Conservation (phyloP, 2,797 vertebrate species). For the Cephalopachus bancanus region DNA sequence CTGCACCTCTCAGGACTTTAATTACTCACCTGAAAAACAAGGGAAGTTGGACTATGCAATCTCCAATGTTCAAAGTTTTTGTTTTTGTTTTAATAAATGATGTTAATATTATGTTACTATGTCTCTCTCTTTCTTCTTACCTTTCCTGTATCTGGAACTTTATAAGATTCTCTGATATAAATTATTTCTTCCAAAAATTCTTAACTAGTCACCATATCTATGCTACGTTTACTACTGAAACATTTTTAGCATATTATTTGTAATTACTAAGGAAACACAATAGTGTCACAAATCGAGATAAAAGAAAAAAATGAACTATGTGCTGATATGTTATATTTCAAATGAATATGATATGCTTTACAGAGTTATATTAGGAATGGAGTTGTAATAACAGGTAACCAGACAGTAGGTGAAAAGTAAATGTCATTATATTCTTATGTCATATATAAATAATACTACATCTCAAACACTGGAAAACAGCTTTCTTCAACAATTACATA, state of each 20-base stretch:
- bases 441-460: background rate
- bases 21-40: background rate
- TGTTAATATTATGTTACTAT: background rate
- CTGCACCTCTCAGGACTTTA: background rate
- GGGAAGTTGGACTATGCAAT: background rate
- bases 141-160: conserved; percentile 7
- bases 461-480: background rate
- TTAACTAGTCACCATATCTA: background rate
- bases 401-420: background rate
- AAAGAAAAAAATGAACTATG: background rate
- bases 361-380: background rate
- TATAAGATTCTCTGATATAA: background rate
- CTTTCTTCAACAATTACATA: background rate
- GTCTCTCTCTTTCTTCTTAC: background rate
- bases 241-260: background rate
- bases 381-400: background rate
- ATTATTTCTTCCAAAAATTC: conserved; percentile 45
- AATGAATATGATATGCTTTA: background rate
- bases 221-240: background rate
- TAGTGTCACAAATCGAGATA: conserved; percentile 19
- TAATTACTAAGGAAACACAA: background rate
- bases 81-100: conserved; percentile 3
- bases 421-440: background rate
- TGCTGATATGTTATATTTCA: conserved; percentile 21
- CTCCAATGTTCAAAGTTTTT: background rate